Base-by-base conservation (phyloP, 2,888 invertebrate genomes). In the Piscicola geometra region DNA sequence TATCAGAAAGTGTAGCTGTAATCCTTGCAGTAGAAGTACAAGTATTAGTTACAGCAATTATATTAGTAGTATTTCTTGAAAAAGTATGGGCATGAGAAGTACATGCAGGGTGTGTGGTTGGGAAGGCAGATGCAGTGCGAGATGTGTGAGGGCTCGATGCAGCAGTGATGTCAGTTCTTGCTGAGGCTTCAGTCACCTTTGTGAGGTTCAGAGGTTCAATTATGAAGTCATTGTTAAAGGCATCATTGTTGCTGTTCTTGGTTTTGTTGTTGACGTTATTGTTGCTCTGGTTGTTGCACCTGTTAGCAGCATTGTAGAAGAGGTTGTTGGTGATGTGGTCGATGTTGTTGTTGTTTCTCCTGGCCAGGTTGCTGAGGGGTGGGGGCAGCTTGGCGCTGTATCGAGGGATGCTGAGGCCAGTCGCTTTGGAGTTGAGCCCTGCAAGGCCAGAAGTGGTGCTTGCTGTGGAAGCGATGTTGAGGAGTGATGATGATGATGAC, bases 191-290 rank as follows among this genome's bases (percentile, higher is more conserved):
- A 18, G 60, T 56, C n/a, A 21, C 21, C 25, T 56, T 56, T 56
- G 60, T 56, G 25, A 56, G 60, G 25, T 56, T 56, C 12, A 56
- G 25, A 56, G 60, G 60, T 25, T 56, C 60, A 56, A 9, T 56
- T 9, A 18, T 3, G 25, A 18, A 3, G n/a, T 25, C 21, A 25
- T 5, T 21, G 60, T 15, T 21, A 9, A 15, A 18, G 60, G 25
- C 60, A 25, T 56, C n/a, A 56, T 21, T 56, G 60, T 15, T 56
- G 60, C 25, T 56, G 21, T 15, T 9, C 9, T 47, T 47, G 9
- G 15, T 69, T 25, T 21, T 32, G 69, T 33, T 69, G 30, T 35
- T 69, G 18, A 69, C 15, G n/a, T 69, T 69, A n/a, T n/a, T n/a
- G 33, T 33, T 69, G 30, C 15, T 18, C 3, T 15, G 15, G 32